Base-by-base conservation (phyloP, 1,140 invertebrate species). In the Ooceraea biroi region DNA sequence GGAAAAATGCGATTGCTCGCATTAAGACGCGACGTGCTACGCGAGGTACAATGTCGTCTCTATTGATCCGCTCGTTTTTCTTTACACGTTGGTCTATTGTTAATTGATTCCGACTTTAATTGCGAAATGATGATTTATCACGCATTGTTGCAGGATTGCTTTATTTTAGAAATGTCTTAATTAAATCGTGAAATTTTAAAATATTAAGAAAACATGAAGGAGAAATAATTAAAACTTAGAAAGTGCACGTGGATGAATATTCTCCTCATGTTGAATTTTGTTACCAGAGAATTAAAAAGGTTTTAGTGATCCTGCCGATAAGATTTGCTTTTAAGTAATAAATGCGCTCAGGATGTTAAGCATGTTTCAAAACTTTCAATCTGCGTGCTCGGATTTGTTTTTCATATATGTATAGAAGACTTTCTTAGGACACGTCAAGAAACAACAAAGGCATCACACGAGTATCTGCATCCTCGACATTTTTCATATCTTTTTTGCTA, bases 401-500 rank as follows among this genome's bases (percentile, higher is more conserved):
- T 14, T 65, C 4, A n/a, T 25, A 36, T 68, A n/a, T 25, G 22
- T 68, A 50, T 66, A 30, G 68, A 71, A 57, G 57, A 58, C 22
- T 57, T 69, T 46, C 50, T 78, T 68, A 69, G 22, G 8, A 19
- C 52, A 55, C n/a, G 52, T 27, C 44, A 48, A 14, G 44, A 78
- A 78, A 69, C 50, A 50, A 22, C 50, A 30, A 44, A 19, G 71
- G 41, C 17, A 11, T 69, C 44, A 72, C 65, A 44, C n/a, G 52
- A 50, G 44, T 60, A 19, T 19, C 46, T 30, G 41, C 66, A 82
- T 80, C 44, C 52, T 11, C 12, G 50, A 61, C 27, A 48, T 19
- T 87, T 60, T 83, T 83, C 71, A 57, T 74, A 46, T 25, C 50
- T 55, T 69, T 84, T 86, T 78, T 83, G 46, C 72, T 86, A 78